Conservation (phyloP, 2,797 vertebrate species). For the Crenichthys baileyi region DNA sequence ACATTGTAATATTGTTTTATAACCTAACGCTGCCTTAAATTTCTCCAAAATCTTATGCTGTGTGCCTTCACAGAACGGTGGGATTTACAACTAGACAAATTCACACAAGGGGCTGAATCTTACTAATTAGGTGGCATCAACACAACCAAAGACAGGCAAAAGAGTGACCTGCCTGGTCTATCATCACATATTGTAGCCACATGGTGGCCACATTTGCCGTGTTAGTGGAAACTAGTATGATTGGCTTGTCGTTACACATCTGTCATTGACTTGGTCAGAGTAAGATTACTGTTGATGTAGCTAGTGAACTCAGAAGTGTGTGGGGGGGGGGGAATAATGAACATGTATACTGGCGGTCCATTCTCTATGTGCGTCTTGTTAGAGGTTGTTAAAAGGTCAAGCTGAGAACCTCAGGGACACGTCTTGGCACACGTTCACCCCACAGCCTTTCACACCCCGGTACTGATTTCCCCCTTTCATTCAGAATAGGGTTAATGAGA, state of each 20-base stretch:
- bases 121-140: neutral
- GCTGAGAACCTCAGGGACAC: constrained; percentile 55
- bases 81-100: neutral
- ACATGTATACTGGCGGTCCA: neutral
- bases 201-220: constrained; percentile 33
- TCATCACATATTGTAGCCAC: constrained; percentile 48
- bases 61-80: neutral
- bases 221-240: constrained; percentile 50
- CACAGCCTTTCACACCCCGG: constrained; percentile 20
- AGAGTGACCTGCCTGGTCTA: constrained; percentile 23
- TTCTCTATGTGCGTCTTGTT: constrained; percentile 50
- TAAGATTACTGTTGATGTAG: constrained; percentile 56
- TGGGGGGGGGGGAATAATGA: too few relatives aligned
- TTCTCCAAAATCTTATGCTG: neutral
- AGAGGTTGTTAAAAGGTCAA: constrained; percentile 59
- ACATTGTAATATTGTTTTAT: too few relatives aligned
- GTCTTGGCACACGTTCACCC: constrained; percentile 64
- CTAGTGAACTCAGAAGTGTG: constrained; percentile 50
- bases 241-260: constrained; percentile 46
- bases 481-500: constrained; percentile 72
- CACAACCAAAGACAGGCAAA: neutral
- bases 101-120: too few relatives aligned
- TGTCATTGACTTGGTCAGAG: constrained; percentile 46
- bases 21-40: too few relatives aligned
- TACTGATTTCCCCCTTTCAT: constrained; percentile 49